A percentile compares a stretch with the other conserved stretches of the same genome.
Conservation (phyloP, 2,797 vertebrate genomes). For the Phalanger gymnotis region DNA sequence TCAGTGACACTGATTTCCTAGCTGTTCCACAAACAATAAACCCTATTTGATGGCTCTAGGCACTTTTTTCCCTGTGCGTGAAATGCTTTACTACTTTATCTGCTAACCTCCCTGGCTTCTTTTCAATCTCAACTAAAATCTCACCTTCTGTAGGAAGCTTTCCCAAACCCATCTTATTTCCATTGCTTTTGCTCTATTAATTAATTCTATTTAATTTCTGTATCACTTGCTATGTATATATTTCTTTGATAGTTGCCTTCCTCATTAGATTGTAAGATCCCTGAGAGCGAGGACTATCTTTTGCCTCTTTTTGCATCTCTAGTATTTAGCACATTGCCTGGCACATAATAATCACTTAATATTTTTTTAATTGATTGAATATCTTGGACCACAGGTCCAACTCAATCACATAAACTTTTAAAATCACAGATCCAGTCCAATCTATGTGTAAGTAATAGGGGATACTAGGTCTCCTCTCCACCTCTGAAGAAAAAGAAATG, state of each 20-base stretch:
- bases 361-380: too few species aligned
- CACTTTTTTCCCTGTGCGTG: not conserved
- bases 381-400: too few species aligned
- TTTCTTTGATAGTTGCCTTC: not conserved
- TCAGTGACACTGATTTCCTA: not conserved
- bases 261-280: not conserved
- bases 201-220: not conserved
- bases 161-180: not conserved
- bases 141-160: not conserved
- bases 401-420: too few species aligned
- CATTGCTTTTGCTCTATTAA: not conserved
- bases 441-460: too few species aligned
- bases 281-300: not conserved
- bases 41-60: not conserved
- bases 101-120: not conserved
- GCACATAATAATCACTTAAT: too few species aligned
- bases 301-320: too few species aligned
- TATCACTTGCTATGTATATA: not conserved
- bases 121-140: too few species aligned
- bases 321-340: too few species aligned
- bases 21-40: not conserved
- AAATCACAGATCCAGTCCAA: too few species aligned
- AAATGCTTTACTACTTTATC: not conserved
- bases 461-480: too few species aligned
- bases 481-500: too few species aligned